A percentile compares a stretch with the other conserved stretches of the same genome.
phyloP scores from a whole-genome alignment of 2,888 invertebrate species.

The Bugula neritina region DNA sequence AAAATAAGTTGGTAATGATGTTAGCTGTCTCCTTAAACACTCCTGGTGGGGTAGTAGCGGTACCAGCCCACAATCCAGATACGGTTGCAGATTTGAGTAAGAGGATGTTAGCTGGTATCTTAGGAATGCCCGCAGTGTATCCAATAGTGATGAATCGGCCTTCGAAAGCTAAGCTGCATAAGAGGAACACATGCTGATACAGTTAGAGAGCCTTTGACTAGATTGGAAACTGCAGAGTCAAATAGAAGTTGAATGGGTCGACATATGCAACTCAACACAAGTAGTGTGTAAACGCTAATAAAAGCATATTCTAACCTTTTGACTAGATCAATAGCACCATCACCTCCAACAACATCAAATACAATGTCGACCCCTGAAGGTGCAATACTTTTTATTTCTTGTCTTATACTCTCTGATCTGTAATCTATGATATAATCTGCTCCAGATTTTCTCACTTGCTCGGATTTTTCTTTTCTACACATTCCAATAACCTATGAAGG shows the following conservation, averaged over 20 bases:
- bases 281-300: too few relatives aligned
- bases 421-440: conserved; percentile 63
- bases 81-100: conserved; percentile 55
- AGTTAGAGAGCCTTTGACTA: too few relatives aligned
- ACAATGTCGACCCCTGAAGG: conserved; percentile 59
- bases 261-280: too few relatives aligned
- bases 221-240: too few relatives aligned
- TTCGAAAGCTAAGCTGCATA: conserved; percentile 58
- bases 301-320: conserved; percentile 63
- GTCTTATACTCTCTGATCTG: conserved; percentile 53
- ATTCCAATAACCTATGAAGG: conserved; percentile 13
- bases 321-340: conserved; percentile 59
- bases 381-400: neutral
- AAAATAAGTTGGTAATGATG: conserved; percentile 61
- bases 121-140: conserved; percentile 57
- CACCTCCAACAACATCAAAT: conserved; percentile 64
- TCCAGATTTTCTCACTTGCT: conserved; percentile 60
- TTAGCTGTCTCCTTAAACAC: conserved; percentile 60
- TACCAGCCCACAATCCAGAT: conserved; percentile 55
- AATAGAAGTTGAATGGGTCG: too few relatives aligned
- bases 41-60: conserved; percentile 53
- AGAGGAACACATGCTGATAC: too few relatives aligned
- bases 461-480: conserved; percentile 60
- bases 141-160: conserved; percentile 58
- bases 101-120: conserved; percentile 53